Conservation (phyloP, 2,888 invertebrate genomes). For the Dryocosmus kuriphilus region DNA sequence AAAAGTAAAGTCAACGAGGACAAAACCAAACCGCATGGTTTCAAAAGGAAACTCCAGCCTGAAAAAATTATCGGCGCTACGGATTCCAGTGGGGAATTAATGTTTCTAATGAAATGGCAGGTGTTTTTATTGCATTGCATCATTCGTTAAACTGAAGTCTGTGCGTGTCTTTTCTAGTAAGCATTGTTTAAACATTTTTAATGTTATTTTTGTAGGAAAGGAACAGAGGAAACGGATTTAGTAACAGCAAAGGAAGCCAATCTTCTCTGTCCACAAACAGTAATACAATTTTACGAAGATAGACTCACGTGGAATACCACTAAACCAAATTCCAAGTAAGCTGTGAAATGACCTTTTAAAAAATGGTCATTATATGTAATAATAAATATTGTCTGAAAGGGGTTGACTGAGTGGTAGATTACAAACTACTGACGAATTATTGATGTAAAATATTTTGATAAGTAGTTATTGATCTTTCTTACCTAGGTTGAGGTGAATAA, state of each 20-base stretch:
- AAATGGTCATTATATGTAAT: background rate
- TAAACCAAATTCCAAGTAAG: slow-evolving; percentile 68
- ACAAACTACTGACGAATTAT: background rate
- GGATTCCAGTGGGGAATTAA: slow-evolving; percentile 91
- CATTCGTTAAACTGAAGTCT: slow-evolving; percentile 2
- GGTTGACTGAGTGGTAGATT: background rate
- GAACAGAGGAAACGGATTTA: slow-evolving; percentile 84
- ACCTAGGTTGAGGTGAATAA: background rate
- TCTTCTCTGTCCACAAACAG: slow-evolving; percentile 84
- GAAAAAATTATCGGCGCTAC: slow-evolving; percentile 95
- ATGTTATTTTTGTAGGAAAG: slow-evolving; percentile 77
- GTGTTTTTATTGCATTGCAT: slow-evolving; percentile 56
- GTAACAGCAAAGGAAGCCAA: slow-evolving; percentile 85
- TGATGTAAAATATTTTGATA: slow-evolving; percentile 8
- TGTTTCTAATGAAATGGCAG: slow-evolving; percentile 95
- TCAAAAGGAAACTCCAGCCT: slow-evolving; percentile 88
- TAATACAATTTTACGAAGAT: slow-evolving; percentile 85
- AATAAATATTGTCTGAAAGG: slow-evolving; percentile 4
- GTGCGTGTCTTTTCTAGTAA: background rate
- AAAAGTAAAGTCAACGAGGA: slow-evolving; percentile 75
- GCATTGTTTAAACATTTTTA: background rate
- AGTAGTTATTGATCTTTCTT: background rate
- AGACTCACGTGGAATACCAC: slow-evolving; percentile 93
- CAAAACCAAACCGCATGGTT: slow-evolving; percentile 82
- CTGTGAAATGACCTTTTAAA: slow-evolving; percentile 6